phyloP scores from a whole-genome alignment of 23 tunicate genomes.

The Phallusia fumigata region DNA sequence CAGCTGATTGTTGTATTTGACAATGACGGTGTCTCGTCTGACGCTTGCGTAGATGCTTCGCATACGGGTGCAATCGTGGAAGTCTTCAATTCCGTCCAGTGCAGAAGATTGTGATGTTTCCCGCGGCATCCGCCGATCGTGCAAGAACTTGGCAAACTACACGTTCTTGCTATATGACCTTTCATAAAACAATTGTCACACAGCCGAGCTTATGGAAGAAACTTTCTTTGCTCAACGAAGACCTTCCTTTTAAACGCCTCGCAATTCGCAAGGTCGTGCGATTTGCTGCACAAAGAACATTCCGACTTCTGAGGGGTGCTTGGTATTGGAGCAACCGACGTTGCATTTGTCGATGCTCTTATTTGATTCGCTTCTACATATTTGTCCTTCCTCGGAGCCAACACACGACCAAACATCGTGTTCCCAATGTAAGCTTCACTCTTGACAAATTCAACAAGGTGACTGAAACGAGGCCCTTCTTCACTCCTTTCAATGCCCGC shows the following conservation, averaged over 20 bases:
- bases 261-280: too few species aligned
- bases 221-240: neutral
- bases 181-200: too few species aligned
- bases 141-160: neutral
- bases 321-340: neutral
- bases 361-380: neutral
- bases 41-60: constrained; percentile 1
- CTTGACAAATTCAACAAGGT: constrained; percentile 2
- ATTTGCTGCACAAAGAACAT: too few species aligned
- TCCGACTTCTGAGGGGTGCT: too few species aligned
- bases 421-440: neutral
- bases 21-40: neutral
- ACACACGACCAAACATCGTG: neutral
- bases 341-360: neutral
- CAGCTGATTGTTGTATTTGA: neutral
- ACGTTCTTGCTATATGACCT: too few species aligned
- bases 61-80: neutral
- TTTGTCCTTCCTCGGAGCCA: neutral
- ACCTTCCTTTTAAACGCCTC: too few species aligned
- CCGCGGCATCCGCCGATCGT: neutral
- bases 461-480: neutral
- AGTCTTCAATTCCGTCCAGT: constrained; percentile 2
- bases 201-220: neutral
- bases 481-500: neutral
- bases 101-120: constrained; percentile 6